phyloP scores from a whole-genome alignment of 2,113 vertebrate species.

The Chlorocebus sabaeus region DNA sequence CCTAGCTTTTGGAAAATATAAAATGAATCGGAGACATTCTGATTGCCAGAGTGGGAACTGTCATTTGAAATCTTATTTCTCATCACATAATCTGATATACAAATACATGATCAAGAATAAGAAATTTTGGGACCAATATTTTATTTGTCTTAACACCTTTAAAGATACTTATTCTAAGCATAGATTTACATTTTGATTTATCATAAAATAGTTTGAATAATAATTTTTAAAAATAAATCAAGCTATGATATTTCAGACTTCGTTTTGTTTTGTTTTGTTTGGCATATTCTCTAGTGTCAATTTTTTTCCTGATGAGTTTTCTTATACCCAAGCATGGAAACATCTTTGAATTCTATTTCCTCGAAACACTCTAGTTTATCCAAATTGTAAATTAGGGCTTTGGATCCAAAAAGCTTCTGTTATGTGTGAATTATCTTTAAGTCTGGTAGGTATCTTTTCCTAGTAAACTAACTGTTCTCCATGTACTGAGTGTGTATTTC shows the following conservation, averaged over 20 bases:
- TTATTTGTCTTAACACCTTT: neutral
- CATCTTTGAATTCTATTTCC: neutral
- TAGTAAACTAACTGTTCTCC: neutral
- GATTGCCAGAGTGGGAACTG: neutral
- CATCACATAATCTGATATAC: neutral
- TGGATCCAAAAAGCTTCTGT: neutral
- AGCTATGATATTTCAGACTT: neutral
- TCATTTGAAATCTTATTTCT: neutral
- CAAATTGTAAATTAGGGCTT: neutral
- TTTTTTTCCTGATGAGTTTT: neutral
- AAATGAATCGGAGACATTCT: neutral
- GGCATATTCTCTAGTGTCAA: neutral
- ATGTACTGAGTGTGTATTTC: neutral
- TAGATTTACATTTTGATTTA: neutral
- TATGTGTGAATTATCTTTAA: neutral
- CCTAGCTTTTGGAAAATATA: neutral
- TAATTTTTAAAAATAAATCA: neutral
- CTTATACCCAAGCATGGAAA: neutral
- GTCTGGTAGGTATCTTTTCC: neutral
- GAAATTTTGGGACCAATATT: neutral
- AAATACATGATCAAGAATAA: neutral
- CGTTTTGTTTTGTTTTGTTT: neutral
- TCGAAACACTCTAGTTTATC: neutral
- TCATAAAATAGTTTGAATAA: neutral
- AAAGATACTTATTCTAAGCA: neutral